Conservation (phyloP, 2,888 invertebrate species). For the Holacanthella duospinosa region DNA sequence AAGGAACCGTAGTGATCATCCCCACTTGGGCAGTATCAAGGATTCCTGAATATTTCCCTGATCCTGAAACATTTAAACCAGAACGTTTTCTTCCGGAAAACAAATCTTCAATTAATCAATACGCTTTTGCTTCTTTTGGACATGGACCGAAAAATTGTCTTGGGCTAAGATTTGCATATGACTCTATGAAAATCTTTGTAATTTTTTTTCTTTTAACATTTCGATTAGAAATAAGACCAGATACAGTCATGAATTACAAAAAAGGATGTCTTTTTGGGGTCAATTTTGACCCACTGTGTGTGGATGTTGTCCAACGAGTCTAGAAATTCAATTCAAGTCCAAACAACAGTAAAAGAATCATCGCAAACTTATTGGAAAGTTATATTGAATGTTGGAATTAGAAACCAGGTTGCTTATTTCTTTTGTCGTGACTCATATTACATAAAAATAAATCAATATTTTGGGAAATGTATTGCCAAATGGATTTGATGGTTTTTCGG, state of each 20-base stretch:
- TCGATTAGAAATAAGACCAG: background rate
- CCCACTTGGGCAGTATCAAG: conserved; percentile 11
- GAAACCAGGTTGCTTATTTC: no score
- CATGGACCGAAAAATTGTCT: conserved; percentile 13
- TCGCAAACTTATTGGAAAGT: no score
- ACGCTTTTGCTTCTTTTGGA: conserved; percentile 13
- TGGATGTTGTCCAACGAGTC: background rate
- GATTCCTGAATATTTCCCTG: conserved; percentile 9
- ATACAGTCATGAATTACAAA: conserved; percentile 9
- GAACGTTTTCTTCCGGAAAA: conserved; percentile 15
- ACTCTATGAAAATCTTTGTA: conserved; percentile 10
- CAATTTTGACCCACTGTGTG: conserved; percentile 5
- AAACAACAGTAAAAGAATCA: no score
- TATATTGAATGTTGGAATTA: no score
- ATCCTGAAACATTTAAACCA: conserved; percentile 17
- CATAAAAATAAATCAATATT: no score
- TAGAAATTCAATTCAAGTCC: background rate
- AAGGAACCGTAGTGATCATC: conserved; percentile 11
- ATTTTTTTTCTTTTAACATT: conserved; percentile 5
- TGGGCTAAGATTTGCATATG: conserved; percentile 15
- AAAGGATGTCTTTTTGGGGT: conserved; percentile 4
- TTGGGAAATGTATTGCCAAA: no score
- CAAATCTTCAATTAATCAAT: conserved; percentile 4
- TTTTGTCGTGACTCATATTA: no score
- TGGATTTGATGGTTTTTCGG: no score